Percentiles rank a stretch among this genome's conserved stretches.
Conservation (phyloP, 2,797 vertebrate genomes). For the Salmo trutta region DNA sequence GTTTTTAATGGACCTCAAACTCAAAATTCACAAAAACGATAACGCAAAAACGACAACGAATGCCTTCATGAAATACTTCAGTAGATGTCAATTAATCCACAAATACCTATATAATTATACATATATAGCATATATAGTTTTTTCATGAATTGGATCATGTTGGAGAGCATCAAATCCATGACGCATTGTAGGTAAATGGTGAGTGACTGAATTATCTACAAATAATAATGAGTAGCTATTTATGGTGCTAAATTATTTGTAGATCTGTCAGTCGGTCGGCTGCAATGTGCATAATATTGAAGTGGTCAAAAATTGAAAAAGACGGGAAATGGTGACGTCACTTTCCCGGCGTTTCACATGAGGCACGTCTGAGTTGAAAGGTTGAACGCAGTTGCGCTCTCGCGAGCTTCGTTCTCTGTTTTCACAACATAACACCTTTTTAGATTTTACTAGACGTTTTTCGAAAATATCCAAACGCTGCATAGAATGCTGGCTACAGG, state of each 20-base stretch:
- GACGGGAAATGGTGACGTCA: neutral
- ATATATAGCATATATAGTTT: no score
- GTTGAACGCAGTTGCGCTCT: slow-evolving; percentile 25
- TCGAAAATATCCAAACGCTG: slow-evolving; percentile 27
- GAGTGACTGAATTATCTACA: no score
- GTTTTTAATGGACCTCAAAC: neutral
- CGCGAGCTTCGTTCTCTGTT: slow-evolving; percentile 24
- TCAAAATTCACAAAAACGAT: neutral
- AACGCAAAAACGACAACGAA: neutral
- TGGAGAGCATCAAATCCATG: no score
- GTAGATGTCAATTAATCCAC: neutral
- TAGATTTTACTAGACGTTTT: slow-evolving; percentile 9
- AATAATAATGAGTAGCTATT: no score
- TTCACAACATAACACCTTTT: slow-evolving; percentile 25
- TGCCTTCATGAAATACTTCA: neutral
- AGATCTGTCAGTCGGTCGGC: no score
- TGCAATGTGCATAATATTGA: neutral
- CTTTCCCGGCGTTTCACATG: neutral
- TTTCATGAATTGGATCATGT: no score
- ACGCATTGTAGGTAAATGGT: no score
- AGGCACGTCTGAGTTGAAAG: slow-evolving; percentile 22
- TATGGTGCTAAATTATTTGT: no score
- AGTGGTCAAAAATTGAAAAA: neutral
- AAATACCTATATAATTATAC: neutral
- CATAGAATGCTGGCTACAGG: slow-evolving; percentile 79